Conservation (phyloP, 2,888 invertebrate species). For the Lepidonotus clava region DNA sequence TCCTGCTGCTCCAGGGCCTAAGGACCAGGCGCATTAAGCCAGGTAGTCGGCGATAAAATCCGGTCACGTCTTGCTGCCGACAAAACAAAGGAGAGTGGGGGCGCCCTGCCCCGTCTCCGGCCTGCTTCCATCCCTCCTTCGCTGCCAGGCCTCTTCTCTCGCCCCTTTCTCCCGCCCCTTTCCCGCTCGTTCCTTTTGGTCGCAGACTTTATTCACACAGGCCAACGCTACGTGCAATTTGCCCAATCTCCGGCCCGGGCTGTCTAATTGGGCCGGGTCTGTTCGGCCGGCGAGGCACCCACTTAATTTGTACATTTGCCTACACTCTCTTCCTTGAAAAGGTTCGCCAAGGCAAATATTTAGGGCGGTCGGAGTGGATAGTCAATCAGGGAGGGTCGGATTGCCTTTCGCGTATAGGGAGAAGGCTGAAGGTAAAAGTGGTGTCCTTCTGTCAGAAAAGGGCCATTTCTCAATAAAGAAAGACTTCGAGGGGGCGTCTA, state of each 20-base stretch:
- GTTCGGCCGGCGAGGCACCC: neutral
- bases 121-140: neutral
- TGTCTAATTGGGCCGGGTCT: neutral
- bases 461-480: too few species aligned
- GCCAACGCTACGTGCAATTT: neutral
- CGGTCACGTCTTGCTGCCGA: neutral
- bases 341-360: conserved; percentile 25
- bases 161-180: neutral
- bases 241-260: neutral
- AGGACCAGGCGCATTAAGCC: neutral
- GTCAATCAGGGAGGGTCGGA: conserved; percentile 10
- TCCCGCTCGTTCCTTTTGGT: neutral
- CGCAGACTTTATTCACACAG: neutral
- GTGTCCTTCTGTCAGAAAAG: too few species aligned
- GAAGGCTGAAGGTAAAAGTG: too few species aligned
- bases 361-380: neutral
- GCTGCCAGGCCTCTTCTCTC: neutral
- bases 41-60: neutral
- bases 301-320: conserved; percentile 16
- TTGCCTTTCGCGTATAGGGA: conserved; percentile 26
- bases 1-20: neutral
- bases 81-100: conserved; percentile 4
- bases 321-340: conserved; percentile 7
- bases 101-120: neutral
- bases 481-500: too few species aligned